Percentiles rank a stretch among this genome's conserved stretches.
Conservation (phyloP, 2,113 vertebrate species). For the Nothocercus julius region DNA sequence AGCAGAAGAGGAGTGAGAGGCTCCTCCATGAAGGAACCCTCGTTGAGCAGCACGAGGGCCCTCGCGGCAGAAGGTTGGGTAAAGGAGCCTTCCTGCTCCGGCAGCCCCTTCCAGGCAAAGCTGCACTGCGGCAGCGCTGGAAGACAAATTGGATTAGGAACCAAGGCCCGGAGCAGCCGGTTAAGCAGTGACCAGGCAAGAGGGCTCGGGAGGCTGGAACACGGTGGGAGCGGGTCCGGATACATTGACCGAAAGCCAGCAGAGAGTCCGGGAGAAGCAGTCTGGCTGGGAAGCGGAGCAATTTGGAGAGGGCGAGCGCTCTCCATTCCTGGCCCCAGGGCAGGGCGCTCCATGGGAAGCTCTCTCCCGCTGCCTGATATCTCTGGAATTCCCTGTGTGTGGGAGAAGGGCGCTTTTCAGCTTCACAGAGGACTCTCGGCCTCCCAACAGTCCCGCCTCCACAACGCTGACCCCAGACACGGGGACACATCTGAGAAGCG, state of each 20-base stretch:
- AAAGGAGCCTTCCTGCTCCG: rapidly evolving
- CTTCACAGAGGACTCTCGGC: constrained; percentile 26
- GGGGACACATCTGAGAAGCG: neutral
- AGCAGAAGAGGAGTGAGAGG: neutral
- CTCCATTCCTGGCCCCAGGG: neutral
- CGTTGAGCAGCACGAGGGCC: neutral
- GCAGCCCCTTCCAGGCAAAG: neutral
- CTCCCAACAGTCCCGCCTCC: constrained; percentile 4
- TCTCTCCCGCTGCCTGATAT: neutral
- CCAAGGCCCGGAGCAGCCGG: neutral
- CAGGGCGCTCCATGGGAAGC: constrained; percentile 36
- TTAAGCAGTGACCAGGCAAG: neutral
- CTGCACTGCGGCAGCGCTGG: neutral
- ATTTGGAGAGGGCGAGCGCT: neutral
- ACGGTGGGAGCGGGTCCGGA: neutral
- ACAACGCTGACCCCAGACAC: neutral
- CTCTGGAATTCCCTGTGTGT: constrained; percentile 35
- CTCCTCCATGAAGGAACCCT: no score
- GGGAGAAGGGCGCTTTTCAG: constrained; percentile 13
- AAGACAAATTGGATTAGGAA: neutral
- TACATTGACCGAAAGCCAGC: rapidly evolving
- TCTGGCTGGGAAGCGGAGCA: rapidly evolving
- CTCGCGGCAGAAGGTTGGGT: neutral
- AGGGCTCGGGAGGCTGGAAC: neutral
- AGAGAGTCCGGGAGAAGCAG: neutral